These are phyloP conservation scores for Nibea coibor DNA, from an alignment of 2,113 vertebrate genomes.

Conservation along the genomic window DNA sequence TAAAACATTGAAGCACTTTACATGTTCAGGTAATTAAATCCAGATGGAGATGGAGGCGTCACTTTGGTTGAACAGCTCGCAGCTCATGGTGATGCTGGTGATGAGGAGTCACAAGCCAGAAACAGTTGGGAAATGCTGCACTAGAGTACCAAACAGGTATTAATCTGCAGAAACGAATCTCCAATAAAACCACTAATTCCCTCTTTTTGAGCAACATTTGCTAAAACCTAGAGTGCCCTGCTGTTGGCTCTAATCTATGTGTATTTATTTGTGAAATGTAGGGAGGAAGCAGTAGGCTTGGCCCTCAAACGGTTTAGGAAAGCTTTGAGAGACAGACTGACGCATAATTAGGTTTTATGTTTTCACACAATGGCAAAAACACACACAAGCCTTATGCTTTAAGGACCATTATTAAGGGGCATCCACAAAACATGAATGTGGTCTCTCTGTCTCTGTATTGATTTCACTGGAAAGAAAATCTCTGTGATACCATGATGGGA, in stretches of 20 bases:
- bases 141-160: not conserved
- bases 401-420: not conserved
- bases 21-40: not conserved
- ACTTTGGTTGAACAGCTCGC: no score
- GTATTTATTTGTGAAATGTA: not conserved
- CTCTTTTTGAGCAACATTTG: not conserved
- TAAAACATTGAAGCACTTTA: not conserved
- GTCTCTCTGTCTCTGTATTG: not conserved
- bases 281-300: not conserved
- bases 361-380: not conserved
- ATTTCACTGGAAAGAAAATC: constrained; percentile 3
- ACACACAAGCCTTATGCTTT: not conserved
- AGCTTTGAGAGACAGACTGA: not conserved
- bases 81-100: not conserved
- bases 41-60: no score
- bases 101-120: not conserved
- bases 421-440: not conserved
- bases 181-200: not conserved
- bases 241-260: not conserved
- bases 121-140: not conserved
- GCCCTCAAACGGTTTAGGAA: not conserved
- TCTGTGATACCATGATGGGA: not conserved
- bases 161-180: not conserved
- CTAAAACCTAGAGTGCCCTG: no score
- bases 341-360: not conserved